Conservation (phyloP, 92 coral and sea anemone genomes). For the Ricordea florida region DNA sequence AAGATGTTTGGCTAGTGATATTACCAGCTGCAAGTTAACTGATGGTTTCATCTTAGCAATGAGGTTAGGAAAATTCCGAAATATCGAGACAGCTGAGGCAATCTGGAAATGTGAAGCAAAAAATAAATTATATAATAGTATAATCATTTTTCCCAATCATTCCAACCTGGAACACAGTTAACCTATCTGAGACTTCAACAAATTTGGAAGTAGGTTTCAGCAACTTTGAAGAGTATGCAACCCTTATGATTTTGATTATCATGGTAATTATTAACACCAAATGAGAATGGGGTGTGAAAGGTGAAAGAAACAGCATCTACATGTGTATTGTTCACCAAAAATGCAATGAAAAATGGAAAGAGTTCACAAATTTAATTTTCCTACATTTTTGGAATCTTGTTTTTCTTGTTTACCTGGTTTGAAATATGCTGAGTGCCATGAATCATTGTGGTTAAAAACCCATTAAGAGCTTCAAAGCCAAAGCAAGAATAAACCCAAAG, state of each 20-base stretch:
- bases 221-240: no score
- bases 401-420: conserved; percentile 43
- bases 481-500: conserved; percentile 65
- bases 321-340: no score
- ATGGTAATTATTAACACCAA: no score
- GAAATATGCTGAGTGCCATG: conserved; percentile 58
- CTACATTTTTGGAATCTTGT: no score
- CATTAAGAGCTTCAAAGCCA: conserved; percentile 62
- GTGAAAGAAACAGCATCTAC: no score
- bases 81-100: conserved; percentile 30
- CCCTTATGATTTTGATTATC: no score
- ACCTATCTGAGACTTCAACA: no score
- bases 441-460: conserved; percentile 43
- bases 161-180: no score
- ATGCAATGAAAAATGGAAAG: no score
- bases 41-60: conserved; percentile 11
- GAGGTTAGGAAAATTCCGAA: conserved; percentile 14
- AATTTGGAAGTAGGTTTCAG: no score
- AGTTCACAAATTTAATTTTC: no score
- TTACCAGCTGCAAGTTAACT: not conserved
- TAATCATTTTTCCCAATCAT: not conserved
- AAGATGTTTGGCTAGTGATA: conserved; percentile 18
- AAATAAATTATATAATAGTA: not conserved
- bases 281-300: no score
- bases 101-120: not conserved